Conservation (phyloP, 2,888 invertebrate genomes). For the Crepidodera aurea region DNA sequence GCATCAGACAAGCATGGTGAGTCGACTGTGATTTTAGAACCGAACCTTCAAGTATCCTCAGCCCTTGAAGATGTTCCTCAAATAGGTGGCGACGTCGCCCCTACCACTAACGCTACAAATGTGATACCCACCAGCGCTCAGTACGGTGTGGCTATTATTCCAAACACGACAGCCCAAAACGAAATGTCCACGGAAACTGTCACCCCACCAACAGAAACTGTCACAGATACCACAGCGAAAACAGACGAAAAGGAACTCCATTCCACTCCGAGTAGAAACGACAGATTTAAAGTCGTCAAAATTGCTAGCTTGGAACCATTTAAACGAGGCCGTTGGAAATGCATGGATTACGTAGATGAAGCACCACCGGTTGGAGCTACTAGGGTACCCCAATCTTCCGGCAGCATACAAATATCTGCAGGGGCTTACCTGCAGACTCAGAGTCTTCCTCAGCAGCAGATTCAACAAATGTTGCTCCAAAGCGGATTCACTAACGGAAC, state of each 20-base stretch:
- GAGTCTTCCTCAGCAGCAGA: conserved; percentile 62
- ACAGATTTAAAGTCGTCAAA: conserved; percentile 80
- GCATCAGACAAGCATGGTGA: conserved; percentile 49
- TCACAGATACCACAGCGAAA: conserved; percentile 53
- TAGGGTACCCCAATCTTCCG: conserved; percentile 52
- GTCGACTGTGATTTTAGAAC: conserved; percentile 42
- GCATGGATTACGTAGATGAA: conserved; percentile 79
- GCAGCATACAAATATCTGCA: conserved; percentile 49
- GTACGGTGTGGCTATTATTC: conserved; percentile 70
- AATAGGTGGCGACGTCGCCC: conserved; percentile 46
- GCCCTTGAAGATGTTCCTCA: conserved; percentile 47
- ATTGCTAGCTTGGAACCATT: conserved; percentile 80
- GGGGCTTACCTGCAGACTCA: conserved; percentile 59
- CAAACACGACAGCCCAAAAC: conserved; percentile 50
- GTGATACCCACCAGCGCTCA: conserved; percentile 73
- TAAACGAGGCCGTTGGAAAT: conserved; percentile 78
- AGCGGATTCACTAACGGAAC: conserved; percentile 54
- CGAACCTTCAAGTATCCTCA: conserved; percentile 44
- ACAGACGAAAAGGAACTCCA: conserved; percentile 66
- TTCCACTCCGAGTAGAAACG: conserved; percentile 65
- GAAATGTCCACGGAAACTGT: conserved; percentile 54
- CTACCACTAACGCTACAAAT: conserved; percentile 54
- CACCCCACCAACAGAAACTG: conserved; percentile 37
- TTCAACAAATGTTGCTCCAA: conserved; percentile 61
- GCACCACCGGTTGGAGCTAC: conserved; percentile 58